phyloP scores from a whole-genome alignment of 2,113 vertebrate species.

The Pipra filicauda region DNA sequence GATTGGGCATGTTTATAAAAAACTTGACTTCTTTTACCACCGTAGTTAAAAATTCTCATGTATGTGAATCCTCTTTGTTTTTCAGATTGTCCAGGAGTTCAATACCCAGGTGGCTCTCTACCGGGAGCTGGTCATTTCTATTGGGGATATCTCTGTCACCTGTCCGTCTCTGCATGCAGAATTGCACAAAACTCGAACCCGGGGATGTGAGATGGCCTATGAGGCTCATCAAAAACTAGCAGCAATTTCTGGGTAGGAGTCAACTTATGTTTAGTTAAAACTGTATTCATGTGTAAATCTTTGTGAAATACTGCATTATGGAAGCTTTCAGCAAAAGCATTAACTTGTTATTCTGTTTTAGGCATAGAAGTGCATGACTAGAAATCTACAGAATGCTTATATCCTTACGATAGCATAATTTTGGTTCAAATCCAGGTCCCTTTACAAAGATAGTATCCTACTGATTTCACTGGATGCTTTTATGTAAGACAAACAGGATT shows the following conservation, averaged over 20 bases:
- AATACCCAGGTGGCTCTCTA: constrained; percentile 97
- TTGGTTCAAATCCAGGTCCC: not conserved
- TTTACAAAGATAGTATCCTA: not conserved
- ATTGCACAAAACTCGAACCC: constrained; percentile 91
- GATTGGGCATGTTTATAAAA: not conserved
- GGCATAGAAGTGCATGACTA: not conserved
- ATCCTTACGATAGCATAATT: not conserved
- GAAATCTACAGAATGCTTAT: not conserved
- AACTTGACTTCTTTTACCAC: not conserved
- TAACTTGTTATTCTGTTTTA: not conserved
- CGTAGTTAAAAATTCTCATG: not conserved
- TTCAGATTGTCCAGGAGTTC: constrained; percentile 97
- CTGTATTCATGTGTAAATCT: not conserved
- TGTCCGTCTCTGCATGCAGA: constrained; percentile 86
- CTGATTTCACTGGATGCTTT: not conserved
- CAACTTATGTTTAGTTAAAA: not conserved
- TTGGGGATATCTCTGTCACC: constrained; percentile 90
- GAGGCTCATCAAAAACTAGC: constrained; percentile 93
- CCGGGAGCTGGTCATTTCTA: constrained; percentile 96
- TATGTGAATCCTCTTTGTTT: constrained; percentile 56
- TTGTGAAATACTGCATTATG: not conserved
- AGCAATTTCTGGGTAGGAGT: constrained; percentile 92
- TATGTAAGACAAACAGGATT: not conserved
- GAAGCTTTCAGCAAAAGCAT: not conserved
- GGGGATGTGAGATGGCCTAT: constrained; percentile 92